phyloP scores from a whole-genome alignment of 2,888 invertebrate genomes.

The Globia sparganii region DNA sequence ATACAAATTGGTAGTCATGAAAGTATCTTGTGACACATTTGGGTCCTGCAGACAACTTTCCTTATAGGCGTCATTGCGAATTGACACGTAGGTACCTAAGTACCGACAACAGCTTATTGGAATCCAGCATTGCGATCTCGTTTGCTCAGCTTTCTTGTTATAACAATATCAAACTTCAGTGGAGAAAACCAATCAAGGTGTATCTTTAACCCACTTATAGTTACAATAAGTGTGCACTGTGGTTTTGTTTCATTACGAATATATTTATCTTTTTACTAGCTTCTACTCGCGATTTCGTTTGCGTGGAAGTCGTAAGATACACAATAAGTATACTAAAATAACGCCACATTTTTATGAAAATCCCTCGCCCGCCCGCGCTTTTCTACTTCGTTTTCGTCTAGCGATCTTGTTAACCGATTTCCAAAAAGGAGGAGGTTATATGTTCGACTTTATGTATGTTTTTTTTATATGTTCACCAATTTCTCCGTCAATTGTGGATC shows the following conservation, averaged over 20 bases:
- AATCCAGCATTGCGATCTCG: constrained; percentile 12
- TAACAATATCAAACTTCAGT: constrained; percentile 27
- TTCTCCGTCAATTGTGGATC: too few species aligned
- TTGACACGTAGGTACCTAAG: constrained; percentile 1
- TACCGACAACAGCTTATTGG: constrained; percentile 40
- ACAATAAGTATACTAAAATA: neutral
- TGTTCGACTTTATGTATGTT: too few species aligned
- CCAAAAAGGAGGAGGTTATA: too few species aligned
- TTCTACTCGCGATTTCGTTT: neutral
- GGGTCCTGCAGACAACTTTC: constrained; percentile 22
- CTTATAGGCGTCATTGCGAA: neutral
- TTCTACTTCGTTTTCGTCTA: neutral
- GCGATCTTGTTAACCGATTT: too few species aligned
- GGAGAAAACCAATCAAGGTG: constrained; percentile 32
- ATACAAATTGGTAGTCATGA: constrained; percentile 7
- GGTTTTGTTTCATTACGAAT: constrained; percentile 23
- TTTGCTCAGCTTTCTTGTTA: constrained; percentile 46
- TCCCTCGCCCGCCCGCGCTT: fast-evolving
- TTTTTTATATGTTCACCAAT: too few species aligned
- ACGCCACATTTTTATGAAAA: neutral
- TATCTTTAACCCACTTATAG: constrained; percentile 48
- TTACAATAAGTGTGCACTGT: constrained; percentile 10
- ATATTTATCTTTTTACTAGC: neutral
- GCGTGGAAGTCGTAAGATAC: neutral
- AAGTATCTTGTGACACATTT: constrained; percentile 20